Evolutionary conservation across 2,888 invertebrate genomes (phyloP).

Genomic region (Norana najaformis): DNA sequence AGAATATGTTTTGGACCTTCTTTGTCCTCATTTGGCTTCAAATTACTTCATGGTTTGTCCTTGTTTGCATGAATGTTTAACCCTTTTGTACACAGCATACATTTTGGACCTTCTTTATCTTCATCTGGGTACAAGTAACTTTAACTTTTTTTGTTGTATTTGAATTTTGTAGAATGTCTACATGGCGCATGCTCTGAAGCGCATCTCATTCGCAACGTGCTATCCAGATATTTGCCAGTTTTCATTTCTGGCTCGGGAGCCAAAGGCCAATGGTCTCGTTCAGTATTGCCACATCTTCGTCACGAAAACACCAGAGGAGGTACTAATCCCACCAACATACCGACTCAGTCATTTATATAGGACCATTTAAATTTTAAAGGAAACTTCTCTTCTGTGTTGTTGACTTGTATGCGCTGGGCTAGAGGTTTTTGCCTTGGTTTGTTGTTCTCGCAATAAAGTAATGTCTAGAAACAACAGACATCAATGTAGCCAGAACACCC

Average conservation of each 20-base stretch:
- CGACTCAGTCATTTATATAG: background rate
- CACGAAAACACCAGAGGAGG: conserved; percentile 77
- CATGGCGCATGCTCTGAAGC: conserved; percentile 81
- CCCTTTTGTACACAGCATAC: background rate
- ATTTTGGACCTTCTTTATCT: background rate
- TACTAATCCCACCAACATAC: conserved; percentile 53
- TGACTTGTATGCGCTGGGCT: background rate
- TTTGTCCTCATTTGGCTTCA: too few relatives aligned
- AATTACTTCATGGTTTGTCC: too few relatives aligned
- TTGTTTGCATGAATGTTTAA: background rate
- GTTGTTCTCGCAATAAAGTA: background rate
- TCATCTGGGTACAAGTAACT: background rate
- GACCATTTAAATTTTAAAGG: background rate
- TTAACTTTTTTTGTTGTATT: background rate
- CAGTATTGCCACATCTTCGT: conserved; percentile 83
- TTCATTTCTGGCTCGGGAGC: conserved; percentile 78
- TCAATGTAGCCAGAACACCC: background rate
- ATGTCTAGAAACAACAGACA: background rate
- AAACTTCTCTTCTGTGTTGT: background rate
- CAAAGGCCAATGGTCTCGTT: conserved; percentile 71
- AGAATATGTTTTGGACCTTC: too few relatives aligned
- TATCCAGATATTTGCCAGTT: conserved; percentile 78
- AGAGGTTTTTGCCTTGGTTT: background rate
- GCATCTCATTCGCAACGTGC: conserved; percentile 84
- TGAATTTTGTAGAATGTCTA: conserved; percentile 53